phyloP scores from a whole-genome alignment of 2,113 vertebrate species.

The Psettodes erumei region DNA sequence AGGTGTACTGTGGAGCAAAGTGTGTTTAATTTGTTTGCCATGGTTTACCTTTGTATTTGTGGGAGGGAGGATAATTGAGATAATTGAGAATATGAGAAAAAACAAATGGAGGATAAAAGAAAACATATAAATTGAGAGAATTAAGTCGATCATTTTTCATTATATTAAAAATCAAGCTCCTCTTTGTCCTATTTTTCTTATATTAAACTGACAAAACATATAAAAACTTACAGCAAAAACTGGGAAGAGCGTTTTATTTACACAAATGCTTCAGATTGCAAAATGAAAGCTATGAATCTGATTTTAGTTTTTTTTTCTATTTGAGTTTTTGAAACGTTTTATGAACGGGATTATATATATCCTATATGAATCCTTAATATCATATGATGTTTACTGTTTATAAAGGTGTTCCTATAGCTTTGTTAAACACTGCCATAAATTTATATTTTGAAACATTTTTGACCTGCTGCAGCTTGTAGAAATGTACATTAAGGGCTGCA shows the following conservation, averaged over 20 bases:
- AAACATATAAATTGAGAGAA: neutral
- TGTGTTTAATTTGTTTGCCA: constrained; percentile 23
- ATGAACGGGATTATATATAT: neutral
- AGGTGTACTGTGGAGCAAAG: constrained; percentile 22
- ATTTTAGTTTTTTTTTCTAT: neutral
- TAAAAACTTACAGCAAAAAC: neutral
- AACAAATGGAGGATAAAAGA: neutral
- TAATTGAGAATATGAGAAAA: too few relatives aligned
- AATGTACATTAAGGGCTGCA: too few relatives aligned
- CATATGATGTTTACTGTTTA: neutral
- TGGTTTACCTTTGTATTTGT: neutral
- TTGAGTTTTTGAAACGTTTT: neutral
- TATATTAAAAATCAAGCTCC: neutral
- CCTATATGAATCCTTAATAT: neutral
- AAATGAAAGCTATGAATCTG: neutral
- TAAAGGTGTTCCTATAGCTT: too few relatives aligned
- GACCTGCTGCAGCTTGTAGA: neutral
- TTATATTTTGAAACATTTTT: too few relatives aligned
- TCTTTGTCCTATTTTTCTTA: neutral
- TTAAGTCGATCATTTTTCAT: neutral
- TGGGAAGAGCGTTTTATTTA: neutral
- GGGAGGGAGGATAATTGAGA: neutral
- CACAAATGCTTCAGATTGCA: neutral
- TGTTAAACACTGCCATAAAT: too few relatives aligned
- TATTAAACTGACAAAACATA: neutral